phyloP scores from a whole-genome alignment of 2,113 vertebrate species.

The Vicugna pacos region DNA sequence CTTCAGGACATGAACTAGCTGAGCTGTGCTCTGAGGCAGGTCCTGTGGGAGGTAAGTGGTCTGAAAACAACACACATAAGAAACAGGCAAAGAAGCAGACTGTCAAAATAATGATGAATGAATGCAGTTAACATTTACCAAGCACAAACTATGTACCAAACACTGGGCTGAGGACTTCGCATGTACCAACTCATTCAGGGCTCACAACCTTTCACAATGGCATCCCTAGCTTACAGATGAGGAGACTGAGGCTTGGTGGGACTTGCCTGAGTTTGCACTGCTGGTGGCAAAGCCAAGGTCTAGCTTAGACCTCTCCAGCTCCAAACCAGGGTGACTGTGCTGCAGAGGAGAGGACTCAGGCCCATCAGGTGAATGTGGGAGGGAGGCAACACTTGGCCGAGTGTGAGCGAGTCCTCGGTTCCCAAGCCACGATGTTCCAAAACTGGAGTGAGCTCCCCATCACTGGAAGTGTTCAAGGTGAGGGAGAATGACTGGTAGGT shows the following conservation, averaged over 20 bases:
- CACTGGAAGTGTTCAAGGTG: not conserved
- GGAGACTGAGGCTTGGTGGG: not conserved
- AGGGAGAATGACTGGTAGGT: not conserved
- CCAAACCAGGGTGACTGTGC: not conserved
- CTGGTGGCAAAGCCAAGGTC: not conserved
- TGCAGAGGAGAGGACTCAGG: too few relatives aligned
- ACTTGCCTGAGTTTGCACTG: not conserved
- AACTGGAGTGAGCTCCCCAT: not conserved
- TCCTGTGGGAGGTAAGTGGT: not conserved
- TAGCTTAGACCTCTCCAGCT: not conserved
- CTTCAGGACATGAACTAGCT: not conserved
- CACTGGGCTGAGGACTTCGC: not conserved
- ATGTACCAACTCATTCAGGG: not conserved
- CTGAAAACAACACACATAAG: not conserved
- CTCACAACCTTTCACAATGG: not conserved
- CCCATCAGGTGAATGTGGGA: accelerated
- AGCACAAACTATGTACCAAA: not conserved
- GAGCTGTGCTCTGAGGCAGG: not conserved
- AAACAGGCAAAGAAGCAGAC: not conserved
- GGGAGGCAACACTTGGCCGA: not conserved
- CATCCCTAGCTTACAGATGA: not conserved
- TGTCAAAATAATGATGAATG: not conserved
- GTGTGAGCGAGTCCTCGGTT: not conserved
- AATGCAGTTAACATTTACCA: not conserved
- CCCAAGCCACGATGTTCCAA: not conserved